Percentiles rank a stretch among this genome's conserved stretches.
These are phyloP conservation scores for Drosophila mercatorum DNA, from an alignment of 2,888 invertebrate genomes.

Conservation along the genomic window DNA sequence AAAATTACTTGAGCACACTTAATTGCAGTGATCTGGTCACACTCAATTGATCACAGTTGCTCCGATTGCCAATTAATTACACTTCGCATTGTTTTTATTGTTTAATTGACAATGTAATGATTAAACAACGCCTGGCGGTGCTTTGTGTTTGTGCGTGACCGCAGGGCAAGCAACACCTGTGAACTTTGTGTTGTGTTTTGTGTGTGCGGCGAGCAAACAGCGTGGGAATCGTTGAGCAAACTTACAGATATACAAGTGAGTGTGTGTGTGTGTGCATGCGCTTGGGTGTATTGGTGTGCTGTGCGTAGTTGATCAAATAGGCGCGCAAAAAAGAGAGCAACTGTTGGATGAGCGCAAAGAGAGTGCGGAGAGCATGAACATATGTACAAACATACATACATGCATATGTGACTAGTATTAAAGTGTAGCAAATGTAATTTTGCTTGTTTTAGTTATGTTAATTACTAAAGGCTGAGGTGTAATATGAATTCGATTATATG, in stretches of 20 bases:
- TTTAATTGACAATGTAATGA: slow-evolving; percentile 14
- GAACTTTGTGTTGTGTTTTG: slow-evolving; percentile 15
- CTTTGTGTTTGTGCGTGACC: slow-evolving; percentile 2
- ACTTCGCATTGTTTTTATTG: slow-evolving; percentile 16
- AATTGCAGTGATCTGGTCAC: slow-evolving; percentile 13
- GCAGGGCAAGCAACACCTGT: slow-evolving; percentile 9
- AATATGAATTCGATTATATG: neutral
- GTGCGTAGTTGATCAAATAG: neutral
- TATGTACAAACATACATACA: too few relatives aligned
- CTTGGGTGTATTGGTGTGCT: neutral
- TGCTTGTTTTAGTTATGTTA: neutral
- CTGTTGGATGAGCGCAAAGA: neutral
- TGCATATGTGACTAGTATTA: neutral
- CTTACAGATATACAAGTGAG: neutral
- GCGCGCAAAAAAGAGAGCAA: neutral
- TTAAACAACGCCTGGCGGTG: slow-evolving; percentile 11
- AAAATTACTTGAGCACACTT: slow-evolving; percentile 1
- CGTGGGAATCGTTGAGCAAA: slow-evolving; percentile 12
- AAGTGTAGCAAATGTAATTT: neutral
- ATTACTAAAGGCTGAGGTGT: neutral
- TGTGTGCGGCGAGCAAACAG: neutral
- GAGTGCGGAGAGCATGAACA: neutral
- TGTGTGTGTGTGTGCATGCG: neutral
- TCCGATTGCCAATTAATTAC: slow-evolving; percentile 20
- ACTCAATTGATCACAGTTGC: slow-evolving; percentile 13